phyloP scores from a whole-genome alignment of 2,113 vertebrate species.

The Antennarius striatus region DNA sequence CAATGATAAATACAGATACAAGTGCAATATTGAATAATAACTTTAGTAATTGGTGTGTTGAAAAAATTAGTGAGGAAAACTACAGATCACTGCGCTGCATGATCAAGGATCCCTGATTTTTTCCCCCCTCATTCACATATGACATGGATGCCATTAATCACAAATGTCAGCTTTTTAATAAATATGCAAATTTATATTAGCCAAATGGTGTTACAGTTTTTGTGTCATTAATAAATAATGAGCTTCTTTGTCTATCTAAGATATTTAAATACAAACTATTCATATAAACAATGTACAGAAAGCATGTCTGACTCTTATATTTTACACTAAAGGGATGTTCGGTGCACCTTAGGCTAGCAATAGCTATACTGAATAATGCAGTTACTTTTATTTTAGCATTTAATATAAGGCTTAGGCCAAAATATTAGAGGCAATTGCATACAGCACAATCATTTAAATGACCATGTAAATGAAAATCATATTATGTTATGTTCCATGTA shows the following conservation, averaged over 20 bases:
- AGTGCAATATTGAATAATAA: no score
- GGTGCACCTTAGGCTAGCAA: background rate
- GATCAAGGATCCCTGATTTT: conserved; percentile 42
- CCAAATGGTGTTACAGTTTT: conserved; percentile 80
- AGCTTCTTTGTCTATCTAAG: conserved; percentile 62
- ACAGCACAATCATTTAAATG: background rate
- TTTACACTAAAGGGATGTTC: background rate
- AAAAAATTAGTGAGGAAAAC: background rate
- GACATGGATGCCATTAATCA: conserved; percentile 82
- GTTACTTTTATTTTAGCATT: background rate
- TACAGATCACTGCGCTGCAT: conserved; percentile 34
- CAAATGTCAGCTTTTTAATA: conserved; percentile 82
- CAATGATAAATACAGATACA: no score
- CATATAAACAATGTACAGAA: conserved; percentile 3
- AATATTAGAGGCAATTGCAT: background rate
- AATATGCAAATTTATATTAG: conserved; percentile 82
- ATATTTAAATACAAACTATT: conserved; percentile 61
- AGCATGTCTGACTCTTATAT: background rate
- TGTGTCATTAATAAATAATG: conserved; percentile 82
- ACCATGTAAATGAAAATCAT: background rate
- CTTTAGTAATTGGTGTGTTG: no score
- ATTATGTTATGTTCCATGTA: background rate
- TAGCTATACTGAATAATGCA: background rate
- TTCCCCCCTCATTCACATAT: conserved; percentile 65
- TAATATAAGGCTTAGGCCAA: background rate